Conservation (phyloP, 2,888 invertebrate genomes). For the Drosophila monieri region DNA sequence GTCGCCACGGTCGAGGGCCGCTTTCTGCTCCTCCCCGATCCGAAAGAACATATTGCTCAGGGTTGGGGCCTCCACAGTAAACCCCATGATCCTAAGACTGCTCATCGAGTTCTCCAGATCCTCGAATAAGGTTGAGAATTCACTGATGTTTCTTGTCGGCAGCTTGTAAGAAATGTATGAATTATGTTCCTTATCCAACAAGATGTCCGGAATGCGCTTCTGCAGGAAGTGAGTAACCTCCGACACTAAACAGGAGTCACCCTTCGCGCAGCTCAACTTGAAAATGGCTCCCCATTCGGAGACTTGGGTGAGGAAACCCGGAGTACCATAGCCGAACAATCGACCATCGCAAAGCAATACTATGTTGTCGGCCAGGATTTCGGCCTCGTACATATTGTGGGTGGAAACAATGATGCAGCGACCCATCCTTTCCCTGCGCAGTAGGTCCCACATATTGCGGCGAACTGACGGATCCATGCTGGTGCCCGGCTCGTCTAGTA, state of each 20-base stretch:
- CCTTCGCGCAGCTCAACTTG: slow-evolving; percentile 84
- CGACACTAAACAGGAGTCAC: slow-evolving; percentile 83
- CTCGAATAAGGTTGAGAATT: slow-evolving; percentile 87
- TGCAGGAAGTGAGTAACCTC: slow-evolving; percentile 86
- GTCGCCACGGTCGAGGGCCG: too few relatives aligned
- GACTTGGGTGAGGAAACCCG: slow-evolving; percentile 89
- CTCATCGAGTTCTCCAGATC: slow-evolving; percentile 86
- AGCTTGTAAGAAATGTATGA: slow-evolving; percentile 89
- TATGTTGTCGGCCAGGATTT: slow-evolving; percentile 89
- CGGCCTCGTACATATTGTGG: slow-evolving; percentile 95
- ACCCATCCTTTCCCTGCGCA: slow-evolving; percentile 88
- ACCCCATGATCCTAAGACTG: slow-evolving; percentile 88
- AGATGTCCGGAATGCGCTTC: slow-evolving; percentile 86
- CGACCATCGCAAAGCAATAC: slow-evolving; percentile 92
- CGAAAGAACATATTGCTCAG: slow-evolving; percentile 93
- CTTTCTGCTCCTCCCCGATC: slow-evolving; percentile 83
- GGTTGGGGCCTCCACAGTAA: slow-evolving; percentile 91
- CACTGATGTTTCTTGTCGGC: slow-evolving; percentile 85
- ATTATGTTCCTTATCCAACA: slow-evolving; percentile 87
- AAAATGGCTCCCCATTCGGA: slow-evolving; percentile 91
- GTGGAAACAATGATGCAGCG: slow-evolving; percentile 92
- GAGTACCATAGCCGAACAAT: slow-evolving; percentile 90
- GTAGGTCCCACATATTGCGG: slow-evolving; percentile 91
- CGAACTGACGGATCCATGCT: slow-evolving; percentile 93
- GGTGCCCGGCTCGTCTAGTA: slow-evolving; percentile 90